phyloP scores from a whole-genome alignment of 2,797 vertebrate species.

The Macropus fuliginosus region DNA sequence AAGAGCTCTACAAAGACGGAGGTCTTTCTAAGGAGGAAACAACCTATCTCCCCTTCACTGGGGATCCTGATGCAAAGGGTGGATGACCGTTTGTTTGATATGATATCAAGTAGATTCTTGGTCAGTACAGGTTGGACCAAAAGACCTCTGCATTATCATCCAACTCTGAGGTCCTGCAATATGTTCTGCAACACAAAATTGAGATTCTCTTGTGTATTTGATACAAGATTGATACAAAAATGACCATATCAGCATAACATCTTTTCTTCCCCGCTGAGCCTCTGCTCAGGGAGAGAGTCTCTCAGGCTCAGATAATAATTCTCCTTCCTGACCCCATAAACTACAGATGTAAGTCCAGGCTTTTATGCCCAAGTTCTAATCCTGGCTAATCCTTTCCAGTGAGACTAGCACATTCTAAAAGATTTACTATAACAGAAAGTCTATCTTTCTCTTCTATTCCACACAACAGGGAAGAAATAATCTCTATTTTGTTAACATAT shows the following conservation, averaged over 20 bases:
- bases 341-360: slow-evolving; percentile 26
- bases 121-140: not conserved
- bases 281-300: not conserved
- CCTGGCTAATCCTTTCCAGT: slow-evolving; percentile 62
- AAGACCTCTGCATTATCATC: not conserved
- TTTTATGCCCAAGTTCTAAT: slow-evolving; percentile 50
- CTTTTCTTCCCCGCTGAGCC: not conserved
- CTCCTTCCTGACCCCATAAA: not conserved
- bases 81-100: not conserved
- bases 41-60: not conserved
- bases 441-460: slow-evolving; percentile 25
- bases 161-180: not conserved
- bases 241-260: not conserved
- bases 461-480: not conserved
- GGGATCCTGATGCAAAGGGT: not conserved
- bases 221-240: not conserved
- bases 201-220: not conserved
- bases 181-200: not conserved
- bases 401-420: slow-evolving; percentile 56
- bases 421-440: slow-evolving; percentile 53
- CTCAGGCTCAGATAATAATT: slow-evolving; percentile 40
- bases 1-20: not conserved
- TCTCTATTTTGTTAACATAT: slow-evolving; percentile 2
- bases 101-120: not conserved
- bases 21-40: not conserved